These are phyloP conservation scores for Otus sunia DNA, from an alignment of 2,113 vertebrate genomes.

Conservation along the genomic window DNA sequence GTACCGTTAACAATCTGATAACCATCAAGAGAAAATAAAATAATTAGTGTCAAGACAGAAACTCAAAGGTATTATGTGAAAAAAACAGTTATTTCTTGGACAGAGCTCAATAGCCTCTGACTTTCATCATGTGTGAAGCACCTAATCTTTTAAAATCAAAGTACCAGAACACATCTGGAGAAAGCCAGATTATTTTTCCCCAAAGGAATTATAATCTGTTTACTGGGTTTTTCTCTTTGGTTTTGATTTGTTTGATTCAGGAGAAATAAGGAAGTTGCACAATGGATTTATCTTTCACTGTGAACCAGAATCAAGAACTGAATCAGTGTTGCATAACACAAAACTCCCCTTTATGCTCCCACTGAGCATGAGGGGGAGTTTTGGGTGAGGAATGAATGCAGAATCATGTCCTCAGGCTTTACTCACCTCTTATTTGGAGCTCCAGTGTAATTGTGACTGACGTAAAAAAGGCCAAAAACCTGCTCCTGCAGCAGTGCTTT, in stretches of 20 bases:
- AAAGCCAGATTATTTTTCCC: neutral
- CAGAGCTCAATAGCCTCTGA: neutral
- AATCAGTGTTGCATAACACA: neutral
- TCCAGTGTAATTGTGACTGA: slow-evolving; percentile 22
- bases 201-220: neutral
- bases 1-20: neutral
- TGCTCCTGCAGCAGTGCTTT: slow-evolving; percentile 29
- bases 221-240: neutral
- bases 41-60: neutral
- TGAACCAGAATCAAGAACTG: neutral
- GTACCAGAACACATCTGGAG: neutral
- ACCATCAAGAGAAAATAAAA: neutral
- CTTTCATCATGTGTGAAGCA: neutral
- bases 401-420: slow-evolving; percentile 39
- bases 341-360: neutral
- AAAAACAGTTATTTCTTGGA: neutral
- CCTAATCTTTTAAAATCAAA: slow-evolving; percentile 2
- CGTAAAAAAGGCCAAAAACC: neutral
- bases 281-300: neutral
- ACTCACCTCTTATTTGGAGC: slow-evolving; percentile 24
- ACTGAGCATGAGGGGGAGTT: neutral
- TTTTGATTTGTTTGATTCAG: neutral
- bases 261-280: neutral
- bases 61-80: neutral
- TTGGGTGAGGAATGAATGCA: neutral